A percentile compares a stretch with the other conserved stretches of the same genome.
Conservation (phyloP, 2,797 vertebrate genomes). For the Eospalax fontanierii region DNA sequence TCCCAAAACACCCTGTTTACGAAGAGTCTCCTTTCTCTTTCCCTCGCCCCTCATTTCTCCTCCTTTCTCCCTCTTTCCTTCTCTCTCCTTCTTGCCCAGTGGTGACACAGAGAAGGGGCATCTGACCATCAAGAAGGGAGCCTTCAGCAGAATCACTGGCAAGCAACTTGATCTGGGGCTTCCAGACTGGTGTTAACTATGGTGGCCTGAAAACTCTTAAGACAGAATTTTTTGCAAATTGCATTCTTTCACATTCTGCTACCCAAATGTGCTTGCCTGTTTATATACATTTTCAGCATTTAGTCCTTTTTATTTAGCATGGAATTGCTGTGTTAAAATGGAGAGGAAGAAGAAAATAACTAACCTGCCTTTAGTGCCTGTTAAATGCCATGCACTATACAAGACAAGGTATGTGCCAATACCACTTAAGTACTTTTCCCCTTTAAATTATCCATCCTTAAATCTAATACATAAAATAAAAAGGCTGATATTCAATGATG, state of each 20-base stretch:
- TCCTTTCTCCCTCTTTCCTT: rapidly evolving
- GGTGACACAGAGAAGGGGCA: neutral
- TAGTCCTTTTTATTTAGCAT: neutral
- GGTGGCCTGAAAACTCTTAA: neutral
- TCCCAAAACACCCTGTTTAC: neutral
- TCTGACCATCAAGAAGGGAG: neutral
- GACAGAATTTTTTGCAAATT: constrained; percentile 38
- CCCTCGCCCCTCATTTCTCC: rapidly evolving
- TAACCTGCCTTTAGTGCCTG: neutral
- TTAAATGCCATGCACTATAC: neutral
- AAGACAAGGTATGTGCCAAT: neutral
- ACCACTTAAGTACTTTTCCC: neutral
- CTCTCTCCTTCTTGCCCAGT: no score
- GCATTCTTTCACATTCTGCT: neutral
- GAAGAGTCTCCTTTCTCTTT: neutral
- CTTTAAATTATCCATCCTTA: constrained; percentile 1
- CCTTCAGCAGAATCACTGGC: neutral
- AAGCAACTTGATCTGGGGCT: neutral
- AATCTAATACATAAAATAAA: neutral
- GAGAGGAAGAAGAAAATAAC: neutral
- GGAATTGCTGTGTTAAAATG: neutral
- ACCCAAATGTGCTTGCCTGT: neutral
- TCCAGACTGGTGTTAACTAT: neutral
- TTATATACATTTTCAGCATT: constrained; percentile 25
- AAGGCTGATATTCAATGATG: neutral